These are phyloP conservation scores for Myathropa florea DNA, from an alignment of 2,888 invertebrate genomes.

Conservation along the genomic window DNA sequence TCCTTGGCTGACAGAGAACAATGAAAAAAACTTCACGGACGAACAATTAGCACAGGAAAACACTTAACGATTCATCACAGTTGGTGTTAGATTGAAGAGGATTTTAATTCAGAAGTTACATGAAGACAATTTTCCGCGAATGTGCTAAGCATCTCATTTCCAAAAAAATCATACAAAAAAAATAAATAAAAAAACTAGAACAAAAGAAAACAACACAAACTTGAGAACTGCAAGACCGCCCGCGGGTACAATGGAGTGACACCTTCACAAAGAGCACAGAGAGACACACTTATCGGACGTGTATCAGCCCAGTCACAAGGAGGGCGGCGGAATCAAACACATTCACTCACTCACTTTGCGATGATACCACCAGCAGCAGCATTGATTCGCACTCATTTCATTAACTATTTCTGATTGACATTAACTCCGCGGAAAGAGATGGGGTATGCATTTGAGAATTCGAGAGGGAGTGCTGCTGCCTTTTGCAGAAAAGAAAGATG, in stretches of 20 bases:
- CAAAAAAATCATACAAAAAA: neutral
- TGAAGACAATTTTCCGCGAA: conserved; percentile 9
- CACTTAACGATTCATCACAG: neutral
- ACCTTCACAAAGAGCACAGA: neutral
- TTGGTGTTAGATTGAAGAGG: neutral
- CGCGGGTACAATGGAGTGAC: neutral
- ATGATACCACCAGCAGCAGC: too few species aligned
- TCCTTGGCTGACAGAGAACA: too few species aligned
- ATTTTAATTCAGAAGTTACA: conserved; percentile 11
- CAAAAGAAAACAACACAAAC: neutral
- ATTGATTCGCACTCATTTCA: too few species aligned
- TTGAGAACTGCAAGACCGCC: neutral
- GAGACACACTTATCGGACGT: neutral
- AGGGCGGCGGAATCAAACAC: neutral
- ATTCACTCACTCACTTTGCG: neutral
- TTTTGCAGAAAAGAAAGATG: too few species aligned
- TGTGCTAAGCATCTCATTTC: conserved; percentile 29
- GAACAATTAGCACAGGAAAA: conserved; percentile 6
- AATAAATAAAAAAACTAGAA: neutral
- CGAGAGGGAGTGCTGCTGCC: too few species aligned
- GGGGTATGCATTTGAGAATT: too few species aligned
- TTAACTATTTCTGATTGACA: too few species aligned
- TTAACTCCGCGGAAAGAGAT: too few species aligned
- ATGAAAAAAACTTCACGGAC: neutral
- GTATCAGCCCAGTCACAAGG: neutral